These are phyloP conservation scores for Drosophila ananassae DNA, from an alignment of 1,140 invertebrate species.

Conservation along the genomic window DNA sequence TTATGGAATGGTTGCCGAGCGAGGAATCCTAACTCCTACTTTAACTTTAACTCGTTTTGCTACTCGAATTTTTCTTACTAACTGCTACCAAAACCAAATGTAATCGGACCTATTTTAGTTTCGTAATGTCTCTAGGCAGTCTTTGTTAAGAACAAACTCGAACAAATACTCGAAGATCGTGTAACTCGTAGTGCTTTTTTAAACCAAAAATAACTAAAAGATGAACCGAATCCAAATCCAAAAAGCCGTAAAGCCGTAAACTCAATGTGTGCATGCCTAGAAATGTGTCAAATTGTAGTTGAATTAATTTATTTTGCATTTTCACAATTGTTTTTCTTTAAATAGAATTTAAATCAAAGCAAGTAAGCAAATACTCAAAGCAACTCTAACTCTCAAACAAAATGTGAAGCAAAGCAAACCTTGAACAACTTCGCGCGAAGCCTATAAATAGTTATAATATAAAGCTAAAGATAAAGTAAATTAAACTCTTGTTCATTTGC, in stretches of 20 bases:
- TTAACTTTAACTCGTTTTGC: conserved; percentile 70
- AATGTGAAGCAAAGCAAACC: conserved; percentile 33
- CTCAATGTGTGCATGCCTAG: conserved; percentile 65
- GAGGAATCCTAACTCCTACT: conserved; percentile 51
- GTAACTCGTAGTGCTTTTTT: conserved; percentile 69
- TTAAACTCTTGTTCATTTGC: conserved; percentile 68
- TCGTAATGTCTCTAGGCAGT: conserved; percentile 51
- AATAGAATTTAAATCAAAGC: conserved; percentile 60
- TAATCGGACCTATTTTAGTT: conserved; percentile 48
- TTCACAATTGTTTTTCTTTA: conserved; percentile 52
- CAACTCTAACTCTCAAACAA: conserved; percentile 54
- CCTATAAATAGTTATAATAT: conserved; percentile 61
- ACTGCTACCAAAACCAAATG: conserved; percentile 53
- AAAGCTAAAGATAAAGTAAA: conserved; percentile 49
- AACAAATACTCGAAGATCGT: conserved; percentile 63
- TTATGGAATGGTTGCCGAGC: conserved; percentile 38
- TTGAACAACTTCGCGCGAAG: conserved; percentile 54
- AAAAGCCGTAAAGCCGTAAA: conserved; percentile 10
- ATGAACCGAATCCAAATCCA: conserved; percentile 44
- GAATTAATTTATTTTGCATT: conserved; percentile 70
- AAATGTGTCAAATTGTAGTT: conserved; percentile 62
- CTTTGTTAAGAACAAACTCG: conserved; percentile 45
- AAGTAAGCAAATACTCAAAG: conserved; percentile 71
- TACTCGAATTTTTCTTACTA: conserved; percentile 74
- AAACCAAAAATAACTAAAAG: conserved; percentile 66